Percentiles rank a stretch among this genome's conserved stretches.
Conservation (phyloP, 2,113 vertebrate genomes). For the Desmodus rotundus region DNA sequence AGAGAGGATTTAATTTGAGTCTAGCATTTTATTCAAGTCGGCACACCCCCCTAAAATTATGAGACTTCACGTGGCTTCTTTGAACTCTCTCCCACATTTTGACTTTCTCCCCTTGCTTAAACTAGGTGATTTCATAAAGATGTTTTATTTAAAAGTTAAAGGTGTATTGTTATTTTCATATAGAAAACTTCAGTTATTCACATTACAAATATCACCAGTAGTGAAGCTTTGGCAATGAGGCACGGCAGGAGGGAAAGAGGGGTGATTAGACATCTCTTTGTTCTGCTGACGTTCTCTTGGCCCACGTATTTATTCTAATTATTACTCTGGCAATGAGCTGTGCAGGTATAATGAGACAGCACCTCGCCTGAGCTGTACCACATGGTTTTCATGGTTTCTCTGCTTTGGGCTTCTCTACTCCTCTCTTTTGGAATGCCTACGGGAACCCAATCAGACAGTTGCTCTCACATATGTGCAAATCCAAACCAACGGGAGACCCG, state of each 20-base stretch:
- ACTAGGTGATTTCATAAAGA: background rate
- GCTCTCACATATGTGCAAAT: background rate
- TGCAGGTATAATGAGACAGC: rapidly evolving
- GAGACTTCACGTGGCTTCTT: background rate
- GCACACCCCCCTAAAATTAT: background rate
- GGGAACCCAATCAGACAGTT: background rate
- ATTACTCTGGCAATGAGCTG: background rate
- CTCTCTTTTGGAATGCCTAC: rapidly evolving
- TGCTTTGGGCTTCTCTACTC: background rate
- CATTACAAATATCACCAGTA: background rate
- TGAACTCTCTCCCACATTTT: background rate
- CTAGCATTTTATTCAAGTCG: background rate
- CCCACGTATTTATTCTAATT: background rate
- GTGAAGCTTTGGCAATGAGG: background rate
- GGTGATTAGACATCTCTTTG: background rate
- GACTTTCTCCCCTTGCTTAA: background rate
- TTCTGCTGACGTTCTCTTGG: background rate
- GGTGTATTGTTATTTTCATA: background rate
- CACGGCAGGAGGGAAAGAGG: background rate
- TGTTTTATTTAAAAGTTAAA: background rate
- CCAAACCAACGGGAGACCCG: background rate
- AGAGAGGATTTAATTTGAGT: background rate
- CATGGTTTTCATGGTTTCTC: background rate
- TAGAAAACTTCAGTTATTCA: background rate
- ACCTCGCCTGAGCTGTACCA: background rate